Evolutionary conservation across 2,888 invertebrate species (phyloP), one percentile per base, ranked within the genome.

Genomic region (Amiota minor): DNA sequence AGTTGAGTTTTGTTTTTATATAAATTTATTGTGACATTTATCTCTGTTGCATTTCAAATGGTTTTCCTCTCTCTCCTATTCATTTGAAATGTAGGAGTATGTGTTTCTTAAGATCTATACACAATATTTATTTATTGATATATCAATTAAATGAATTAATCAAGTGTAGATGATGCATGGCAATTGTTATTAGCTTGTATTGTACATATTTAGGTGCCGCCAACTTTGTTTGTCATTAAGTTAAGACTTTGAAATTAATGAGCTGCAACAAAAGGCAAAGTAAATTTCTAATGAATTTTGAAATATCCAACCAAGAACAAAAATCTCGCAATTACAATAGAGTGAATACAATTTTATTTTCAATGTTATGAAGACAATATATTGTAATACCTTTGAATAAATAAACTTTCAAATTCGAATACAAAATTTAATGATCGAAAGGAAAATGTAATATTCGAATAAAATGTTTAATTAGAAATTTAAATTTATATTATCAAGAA

Each of bases 11-110:
- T 35, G 6, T 85, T 83, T 68, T 84, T 84, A 84, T 84, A 86
- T 86, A 86, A 84, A 84, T 86, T 84, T 84, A 84, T 86, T 83
- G 84, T 86, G 83, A 85, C 83, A 86, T 84, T 85, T 75, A 70
- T 80, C 73, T 74, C 35, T 35, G 35, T 35, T 35, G 35, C 35
- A 35, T 72, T 72, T 69, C 49, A 65, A 55, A 47, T 67, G 61
- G 23, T 62, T 14, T 53, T 35, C 14, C 49, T 47, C 47, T 65
- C 47, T n/a, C 18, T 49, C 14, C 16, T 12, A 11, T 18, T 16
- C 49, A 2, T 53, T 2, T 16, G 8, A 14, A 6, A 6, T 53
- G 53, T 53, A 16, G 6, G 6, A 12, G n/a, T 53, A 50, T 16
- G 53, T 53, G 6, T 16, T 20, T 18, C 10, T 56, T 56, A 16